Conservation (phyloP, 2,797 vertebrate genomes). For the Tinamus major region DNA sequence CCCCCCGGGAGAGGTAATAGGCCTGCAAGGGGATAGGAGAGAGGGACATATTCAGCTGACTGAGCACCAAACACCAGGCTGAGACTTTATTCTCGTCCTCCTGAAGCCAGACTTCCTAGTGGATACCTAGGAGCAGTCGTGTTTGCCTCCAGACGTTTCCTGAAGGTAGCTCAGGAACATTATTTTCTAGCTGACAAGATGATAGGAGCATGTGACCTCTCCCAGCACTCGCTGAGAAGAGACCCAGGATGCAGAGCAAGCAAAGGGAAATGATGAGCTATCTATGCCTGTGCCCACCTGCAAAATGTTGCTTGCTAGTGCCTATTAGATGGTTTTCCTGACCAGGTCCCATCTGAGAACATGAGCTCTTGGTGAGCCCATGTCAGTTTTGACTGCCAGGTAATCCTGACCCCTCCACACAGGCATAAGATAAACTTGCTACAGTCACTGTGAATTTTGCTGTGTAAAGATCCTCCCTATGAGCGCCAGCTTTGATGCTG, state of each 20-base stretch:
- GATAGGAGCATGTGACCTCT: not conserved
- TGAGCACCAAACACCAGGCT: not conserved
- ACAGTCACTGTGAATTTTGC: not conserved
- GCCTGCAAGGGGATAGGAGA: not conserved
- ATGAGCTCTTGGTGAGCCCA: not conserved
- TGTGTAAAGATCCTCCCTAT: not conserved
- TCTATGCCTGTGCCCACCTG: not conserved
- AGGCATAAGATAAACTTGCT: not conserved
- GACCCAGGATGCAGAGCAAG: not conserved
- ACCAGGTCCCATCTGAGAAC: not conserved
- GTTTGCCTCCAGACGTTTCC: not conserved
- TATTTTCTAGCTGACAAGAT: too few relatives aligned
- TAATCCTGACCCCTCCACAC: too few relatives aligned
- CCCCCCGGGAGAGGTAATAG: not conserved
- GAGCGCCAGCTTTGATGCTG: not conserved
- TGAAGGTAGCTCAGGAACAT: not conserved
- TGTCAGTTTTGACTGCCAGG: not conserved
- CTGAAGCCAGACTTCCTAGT: not conserved
- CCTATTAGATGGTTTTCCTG: not conserved
- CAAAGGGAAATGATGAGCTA: not conserved
- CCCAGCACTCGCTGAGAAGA: not conserved
- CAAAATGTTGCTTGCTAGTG: not conserved
- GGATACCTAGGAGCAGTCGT: not conserved
- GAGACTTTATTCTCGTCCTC: not conserved
- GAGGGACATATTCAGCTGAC: not conserved